Evolutionary conservation across 2,888 invertebrate species (phyloP), one percentile per base, ranked within the genome.

Genomic region (Scaptodrosophila latifasciaeformis): DNA sequence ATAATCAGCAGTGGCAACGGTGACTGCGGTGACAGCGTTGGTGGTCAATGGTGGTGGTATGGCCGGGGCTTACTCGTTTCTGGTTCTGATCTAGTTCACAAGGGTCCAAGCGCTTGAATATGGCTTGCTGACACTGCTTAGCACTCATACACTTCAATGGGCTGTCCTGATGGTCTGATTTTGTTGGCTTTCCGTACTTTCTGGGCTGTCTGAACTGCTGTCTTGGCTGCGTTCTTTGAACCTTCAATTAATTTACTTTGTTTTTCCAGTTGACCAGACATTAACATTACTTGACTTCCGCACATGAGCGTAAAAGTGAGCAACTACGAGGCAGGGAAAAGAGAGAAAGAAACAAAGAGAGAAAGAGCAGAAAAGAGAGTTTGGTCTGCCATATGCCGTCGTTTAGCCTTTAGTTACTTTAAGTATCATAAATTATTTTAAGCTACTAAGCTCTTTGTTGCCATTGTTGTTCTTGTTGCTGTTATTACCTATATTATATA

Each of bases 231-330:
- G 68, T 67, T 65, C 69, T 81, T 71, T 81, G 82, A 80, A 76
- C 82, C 74, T 70, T 72, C 81, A 82, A 82, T 81, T 82, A 82
- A 81, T 82, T 81, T 79, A 80, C 82, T 82, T 82, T 82, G 82
- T 82, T 82, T 82, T 82, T 82, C 81, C 77, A 75, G 80, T 72
- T 82, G 80, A 82, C 81, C 81, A 79, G 74, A 67, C 81, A 81
- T 78, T 76, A 76, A 74, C 76, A 75, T 75, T 80, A 80, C 75
- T 80, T 75, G 75, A 75, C 75, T 75, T 75, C 75, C 78, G 81
- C 67, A 68, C 80, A 71, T 70, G 67, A 52, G 40, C 19, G 24
- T 60, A 51, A 51, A 53, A 47, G 59, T 53, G 62, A 44, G 37
- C 49, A 10, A 19, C n/a, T 13, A 21, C 15, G 30, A 10, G 18